Evolutionary conservation across 2,888 invertebrate genomes (phyloP).

Genomic region (Lasioglossum zephyrum): DNA sequence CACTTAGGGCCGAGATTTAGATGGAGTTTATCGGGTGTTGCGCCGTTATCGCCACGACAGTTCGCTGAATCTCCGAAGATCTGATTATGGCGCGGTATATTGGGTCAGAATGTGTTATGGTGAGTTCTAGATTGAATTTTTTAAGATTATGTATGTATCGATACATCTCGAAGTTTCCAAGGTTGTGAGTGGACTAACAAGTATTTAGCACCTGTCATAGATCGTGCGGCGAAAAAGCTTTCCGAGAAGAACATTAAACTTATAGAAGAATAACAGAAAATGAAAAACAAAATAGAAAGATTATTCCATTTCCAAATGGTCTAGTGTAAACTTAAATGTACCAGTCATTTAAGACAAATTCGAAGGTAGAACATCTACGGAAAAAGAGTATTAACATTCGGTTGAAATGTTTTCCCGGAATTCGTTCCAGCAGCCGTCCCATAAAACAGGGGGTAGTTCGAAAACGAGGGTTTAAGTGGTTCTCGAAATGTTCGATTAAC

Average conservation of each 20-base stretch:
- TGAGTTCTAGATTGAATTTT: not conserved
- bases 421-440: not conserved
- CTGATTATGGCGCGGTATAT: not conserved
- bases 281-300: not conserved
- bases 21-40: not conserved
- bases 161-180: too few species aligned
- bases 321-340: not conserved
- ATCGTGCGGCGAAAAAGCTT: too few species aligned
- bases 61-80: too few species aligned
- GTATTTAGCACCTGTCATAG: too few species aligned
- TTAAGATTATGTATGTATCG: not conserved
- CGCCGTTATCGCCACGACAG: not conserved
- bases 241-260: not conserved
- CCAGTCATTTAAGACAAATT: not conserved
- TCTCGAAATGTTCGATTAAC: conserved; percentile 25
- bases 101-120: not conserved
- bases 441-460: not conserved
- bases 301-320: not conserved
- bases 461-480: conserved; percentile 30
- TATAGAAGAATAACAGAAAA: not conserved
- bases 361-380: not conserved
- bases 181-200: too few species aligned
- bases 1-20: conserved; percentile 1
- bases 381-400: conserved; percentile 5
- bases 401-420: not conserved